Percentiles rank a stretch among this genome's conserved stretches.
Conservation (phyloP, 2,797 vertebrate genomes). For the Aulostomus chinensis region DNA sequence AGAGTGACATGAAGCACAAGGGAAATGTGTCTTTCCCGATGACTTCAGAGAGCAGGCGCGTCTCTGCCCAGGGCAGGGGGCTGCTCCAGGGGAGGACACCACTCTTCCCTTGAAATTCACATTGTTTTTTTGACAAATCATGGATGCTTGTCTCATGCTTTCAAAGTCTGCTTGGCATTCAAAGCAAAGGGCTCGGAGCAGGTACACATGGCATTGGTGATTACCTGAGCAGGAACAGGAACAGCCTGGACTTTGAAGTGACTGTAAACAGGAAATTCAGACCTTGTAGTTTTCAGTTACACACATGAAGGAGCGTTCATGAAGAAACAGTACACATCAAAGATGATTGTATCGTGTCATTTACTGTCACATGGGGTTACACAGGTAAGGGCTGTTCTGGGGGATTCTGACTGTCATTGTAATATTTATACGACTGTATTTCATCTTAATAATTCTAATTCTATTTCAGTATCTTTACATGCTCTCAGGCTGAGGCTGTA, state of each 20-base stretch:
- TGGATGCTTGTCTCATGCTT: conserved; percentile 24
- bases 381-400: no score
- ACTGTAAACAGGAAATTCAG: background rate
- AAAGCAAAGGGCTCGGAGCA: conserved; percentile 26
- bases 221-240: conserved; percentile 26
- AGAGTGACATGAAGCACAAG: conserved; percentile 2
- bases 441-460: no score
- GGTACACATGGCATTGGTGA: conserved; percentile 7
- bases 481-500: no score
- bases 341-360: no score
- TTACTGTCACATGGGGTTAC: background rate
- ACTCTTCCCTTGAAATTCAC: conserved; percentile 23
- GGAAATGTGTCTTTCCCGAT: conserved; percentile 27
- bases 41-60: conserved; percentile 35
- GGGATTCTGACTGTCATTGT: no score
- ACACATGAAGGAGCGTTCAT: background rate
- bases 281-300: background rate
- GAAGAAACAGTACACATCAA: background rate
- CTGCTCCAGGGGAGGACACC: conserved; percentile 19
- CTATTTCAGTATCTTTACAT: no score
- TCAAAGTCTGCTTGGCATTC: conserved; percentile 21
- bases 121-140: conserved; percentile 30
- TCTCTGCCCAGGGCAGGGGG: conserved; percentile 20
- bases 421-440: no score
- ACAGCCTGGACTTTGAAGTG: conserved; percentile 15